Base-by-base conservation (phyloP, 2,888 invertebrate genomes). In the Perdita meconis region DNA sequence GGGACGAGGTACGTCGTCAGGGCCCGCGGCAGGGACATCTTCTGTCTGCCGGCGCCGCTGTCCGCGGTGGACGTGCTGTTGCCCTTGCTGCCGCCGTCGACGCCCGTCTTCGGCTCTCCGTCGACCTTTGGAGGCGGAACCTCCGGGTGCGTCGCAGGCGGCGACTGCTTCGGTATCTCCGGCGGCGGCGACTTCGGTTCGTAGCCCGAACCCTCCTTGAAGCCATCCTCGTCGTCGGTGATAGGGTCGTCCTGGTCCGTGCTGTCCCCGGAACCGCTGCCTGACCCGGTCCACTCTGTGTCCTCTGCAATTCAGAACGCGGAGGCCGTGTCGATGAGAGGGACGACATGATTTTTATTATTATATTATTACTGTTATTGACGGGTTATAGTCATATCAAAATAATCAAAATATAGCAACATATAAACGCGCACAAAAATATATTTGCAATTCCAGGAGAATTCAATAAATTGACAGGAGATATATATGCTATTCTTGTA, bases 1-100 rank as follows among this genome's bases (percentile, higher is more conserved):
- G 97, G 97, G 90, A 97, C 93, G 78, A 97, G 94, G 93, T 97
- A 97, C 57, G 96, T 94, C 87, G 96, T 93, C 59, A 97, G 92
- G 30, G 96, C 96, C 80, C 94, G 93, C 12, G 94, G 94, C 2
- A 96, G 91, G 13, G 95, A 94, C 71, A 93, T 92, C 55, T 90
- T 89, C 72, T 93, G 94, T 80, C 87, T 89, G 57, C 60, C 81
- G 0, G 92, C 86, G 1, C 93, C 92, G 0, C 93, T 56, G 81
- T 89, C 88, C 36, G 87, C 92, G 12, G 92, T 87, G 0, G 92
- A 90, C 1, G 47, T 78, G 51, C 78, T 80, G 65, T 81, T 82
- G 26, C 55, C 50, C 2, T 47, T 44, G 16, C 30, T 34, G 34
- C 5, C 26, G 26, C 12, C 50, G 91, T 89, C 0, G 6, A 36